Evolutionary conservation across 2,888 invertebrate species (phyloP).

Genomic region (Synergus umbraculus): DNA sequence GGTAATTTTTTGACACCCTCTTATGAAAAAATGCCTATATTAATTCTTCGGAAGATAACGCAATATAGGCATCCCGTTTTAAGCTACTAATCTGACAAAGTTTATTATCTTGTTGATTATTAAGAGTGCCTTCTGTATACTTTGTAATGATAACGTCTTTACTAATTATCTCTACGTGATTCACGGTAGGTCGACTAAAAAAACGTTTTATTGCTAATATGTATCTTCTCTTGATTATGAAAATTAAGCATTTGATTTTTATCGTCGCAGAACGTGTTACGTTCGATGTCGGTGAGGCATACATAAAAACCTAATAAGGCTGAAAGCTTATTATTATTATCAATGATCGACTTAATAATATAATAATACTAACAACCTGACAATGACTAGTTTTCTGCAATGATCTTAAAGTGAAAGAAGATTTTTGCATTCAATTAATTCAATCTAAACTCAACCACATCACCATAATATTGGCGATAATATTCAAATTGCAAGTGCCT

Average conservation of each 20-base stretch:
- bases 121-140: conserved; percentile 32
- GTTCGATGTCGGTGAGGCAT: conserved; percentile 45
- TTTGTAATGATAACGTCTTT: conserved; percentile 16
- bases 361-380: conserved; percentile 54
- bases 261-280: neutral
- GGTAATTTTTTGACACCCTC: neutral
- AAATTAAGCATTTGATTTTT: conserved; percentile 38
- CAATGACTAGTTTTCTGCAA: neutral
- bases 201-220: conserved; percentile 25
- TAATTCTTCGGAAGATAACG: conserved; percentile 25
- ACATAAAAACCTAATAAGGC: conserved; percentile 59
- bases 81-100: conserved; percentile 38
- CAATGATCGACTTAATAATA: conserved; percentile 53
- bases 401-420: conserved; percentile 9
- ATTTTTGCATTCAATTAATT: conserved; percentile 24
- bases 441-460: conserved; percentile 15
- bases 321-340: conserved; percentile 53
- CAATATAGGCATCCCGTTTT: conserved; percentile 6
- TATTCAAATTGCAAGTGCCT: conserved; percentile 7
- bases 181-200: conserved; percentile 5
- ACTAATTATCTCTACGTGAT: conserved; percentile 27
- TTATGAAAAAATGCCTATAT: neutral
- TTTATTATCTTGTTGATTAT: conserved; percentile 32
- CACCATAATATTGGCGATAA: neutral
- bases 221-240: conserved; percentile 15